Base-by-base conservation (phyloP, 2,113 vertebrate species). In the Colius striatus region DNA sequence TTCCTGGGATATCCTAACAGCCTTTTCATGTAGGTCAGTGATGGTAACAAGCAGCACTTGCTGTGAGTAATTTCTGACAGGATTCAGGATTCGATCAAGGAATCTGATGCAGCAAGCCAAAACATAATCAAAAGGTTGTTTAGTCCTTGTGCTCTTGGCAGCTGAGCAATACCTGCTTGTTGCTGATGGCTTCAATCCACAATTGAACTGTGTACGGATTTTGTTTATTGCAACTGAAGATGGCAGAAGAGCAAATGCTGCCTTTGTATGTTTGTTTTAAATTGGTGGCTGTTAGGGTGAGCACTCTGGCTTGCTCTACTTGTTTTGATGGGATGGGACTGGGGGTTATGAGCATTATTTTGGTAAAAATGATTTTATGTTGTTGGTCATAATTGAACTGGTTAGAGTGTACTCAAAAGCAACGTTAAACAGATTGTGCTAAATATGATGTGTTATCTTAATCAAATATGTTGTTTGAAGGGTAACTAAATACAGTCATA, bases 351-450 rank as follows among this genome's bases (percentile, higher is more conserved):
- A 73, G 34, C 6, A 29, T 16, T 34, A 32, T 51, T 65, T 55
- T 27, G 32, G 27, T 62, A 12, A 60, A 91, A 90, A 58, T 25
- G 5, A 48, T 80, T 66, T 77, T 10, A 5, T 29, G 6, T 81
- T 81, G 19, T 7, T 0, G 1, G 34, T 23, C 0, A 0, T 63
- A 81, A 88, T 17, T 41, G 63, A 60, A 82, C 55, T 48, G 34
- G 26, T 76, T 63, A 90, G 72, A 55, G 18, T 15, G 2, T 18
- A 63, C 95, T 85, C 91, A 83, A 82, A 68, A 89, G 72, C 68
- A 91, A 50, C 70, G 82, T 68, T 55, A 81, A 91, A 60, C 90
- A 92, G 84, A 88, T 71, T 86, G 79, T 45, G 60, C 82, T 88
- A 53, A 74, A 76, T 83, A 67, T 9, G 26, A 91, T 83, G 67